Base-by-base conservation (phyloP, 2,113 vertebrate species). In the Coptodon bakossiorum region DNA sequence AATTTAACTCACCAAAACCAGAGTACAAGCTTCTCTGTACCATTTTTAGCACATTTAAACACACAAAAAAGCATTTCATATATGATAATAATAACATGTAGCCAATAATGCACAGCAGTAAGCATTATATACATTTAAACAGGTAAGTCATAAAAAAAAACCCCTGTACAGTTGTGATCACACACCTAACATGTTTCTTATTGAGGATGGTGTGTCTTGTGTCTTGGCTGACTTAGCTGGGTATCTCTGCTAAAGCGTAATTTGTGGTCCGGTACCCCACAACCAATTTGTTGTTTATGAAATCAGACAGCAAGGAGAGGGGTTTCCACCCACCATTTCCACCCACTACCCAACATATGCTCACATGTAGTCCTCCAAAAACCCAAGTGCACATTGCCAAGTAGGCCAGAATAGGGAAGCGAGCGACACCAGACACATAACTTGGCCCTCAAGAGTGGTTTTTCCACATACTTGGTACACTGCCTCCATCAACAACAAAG, bases 361-460 rank as follows among this genome's bases (percentile, higher is more conserved):
- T 68, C 36, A 68, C 0, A 24, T 68, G 2, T 40, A 24, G 36
- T 68, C 63, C 36, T 24, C 63, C 36, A 68, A 40, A 68, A 40
- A 2, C 63, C 36, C n/a, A 68, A 5, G 19, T 68, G n/a, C 63
- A 68, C 19, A 22, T 68, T 40, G n/a, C 63, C 63, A 24, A 68
- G 63, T 68, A 24, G 36, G 63, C 63, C n/a, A 40, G 63, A 40
- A 24, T 3, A 68, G 36, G 34, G 7, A 68, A 40, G 63, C 2
- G 0, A 68, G 11, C 0, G 3, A 66, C 61, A 38, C 19, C 61
- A 0, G 61, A 68, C 34, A 38, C 61, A 38, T 68, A 38, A 68
- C 34, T 22, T 68, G 61, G 13, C 34, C 34, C 34, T 38, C 11
- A 22, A 5, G 61, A 38, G 61, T 38, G 34, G 0, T 5, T 68